Evolutionary conservation across 2,113 vertebrate species (phyloP), one percentile per base, ranked within the genome.

Genomic region (Albula goreensis): DNA sequence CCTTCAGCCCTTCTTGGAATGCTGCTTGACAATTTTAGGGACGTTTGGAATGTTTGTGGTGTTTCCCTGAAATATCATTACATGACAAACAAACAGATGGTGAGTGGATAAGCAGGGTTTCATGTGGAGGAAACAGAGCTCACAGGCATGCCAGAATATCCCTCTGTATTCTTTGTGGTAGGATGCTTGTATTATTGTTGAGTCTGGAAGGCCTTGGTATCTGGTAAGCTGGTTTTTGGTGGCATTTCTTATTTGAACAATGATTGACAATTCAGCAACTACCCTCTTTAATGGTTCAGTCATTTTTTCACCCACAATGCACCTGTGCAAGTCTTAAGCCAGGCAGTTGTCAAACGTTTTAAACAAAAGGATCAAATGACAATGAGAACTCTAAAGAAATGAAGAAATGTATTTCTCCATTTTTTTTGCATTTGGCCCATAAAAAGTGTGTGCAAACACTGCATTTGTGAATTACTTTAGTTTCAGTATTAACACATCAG

Each of bases 1-100:
- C 31, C 31, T 41, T 41, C 31, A 41, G 31, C 31, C 31, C 31
- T 41, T 41, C 31, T 41, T 41, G 31, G 31, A 41, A 41, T 41
- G 31, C 31, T 41, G 31, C 31, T 41, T 41, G 31, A 41, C 31
- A 41, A 41, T 41, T 41, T 41, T 41, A 41, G 31, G 31, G 31
- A 41, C 31, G 31, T 41, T 41, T 41, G 41, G 80, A 63, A 66
- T 19, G 15, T 60, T 15, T 60, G 10, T 86, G 81, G 81, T 66
- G 83, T 86, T 86, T 86, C 53, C 41, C 70, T 83, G 80, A 86
- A 86, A 82, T 86, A 86, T 83, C 85, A 83, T 17, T 57, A 78
- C 83, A 86, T 81, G 85, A 83, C 85, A 86, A 63, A 12, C 48
- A 19, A 52, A 52, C 53, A 56, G 31, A 52, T 19, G 66, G 15